Evolutionary conservation across 2,888 invertebrate genomes (phyloP).

Genomic region (Pseudoips prasinana): DNA sequence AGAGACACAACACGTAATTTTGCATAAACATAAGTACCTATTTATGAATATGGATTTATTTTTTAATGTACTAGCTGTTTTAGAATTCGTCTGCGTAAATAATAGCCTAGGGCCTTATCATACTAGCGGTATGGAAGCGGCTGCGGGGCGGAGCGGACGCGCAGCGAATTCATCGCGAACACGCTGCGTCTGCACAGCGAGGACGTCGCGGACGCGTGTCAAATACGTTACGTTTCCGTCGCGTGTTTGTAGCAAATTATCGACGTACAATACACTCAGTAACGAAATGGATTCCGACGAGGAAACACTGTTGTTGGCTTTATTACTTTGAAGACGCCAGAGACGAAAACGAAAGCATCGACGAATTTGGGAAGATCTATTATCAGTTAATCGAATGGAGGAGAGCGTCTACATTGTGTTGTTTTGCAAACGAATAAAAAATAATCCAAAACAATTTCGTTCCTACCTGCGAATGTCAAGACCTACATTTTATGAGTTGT

Average conservation of each 20-base stretch:
- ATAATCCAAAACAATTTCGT: slow-evolving; percentile 23
- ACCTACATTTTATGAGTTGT: slow-evolving; percentile 23
- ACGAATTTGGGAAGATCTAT: slow-evolving; percentile 11
- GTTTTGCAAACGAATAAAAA: slow-evolving; percentile 23
- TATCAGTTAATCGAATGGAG: slow-evolving; percentile 19
- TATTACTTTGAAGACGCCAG: slow-evolving; percentile 11
- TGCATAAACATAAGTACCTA: no score
- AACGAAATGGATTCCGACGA: slow-evolving; percentile 11
- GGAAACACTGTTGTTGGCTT: slow-evolving; percentile 6
- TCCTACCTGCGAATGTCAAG: slow-evolving; percentile 22
- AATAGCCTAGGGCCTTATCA: slow-evolving; percentile 1
- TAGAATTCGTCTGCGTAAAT: no score
- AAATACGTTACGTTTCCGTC: slow-evolving; percentile 2
- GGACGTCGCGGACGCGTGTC: slow-evolving; percentile 5
- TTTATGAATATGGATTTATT: no score
- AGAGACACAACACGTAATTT: no score
- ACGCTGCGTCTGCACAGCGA: not conserved
- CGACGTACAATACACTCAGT: slow-evolving; percentile 3
- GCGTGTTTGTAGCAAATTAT: slow-evolving; percentile 1
- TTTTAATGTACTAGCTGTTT: no score
- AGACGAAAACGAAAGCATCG: slow-evolving; percentile 12
- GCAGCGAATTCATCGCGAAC: slow-evolving; percentile 1
- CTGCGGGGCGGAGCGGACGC: slow-evolving; percentile 5
- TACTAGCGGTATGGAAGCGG: slow-evolving; percentile 4
- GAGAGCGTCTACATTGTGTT: slow-evolving; percentile 22